Evolutionary conservation across 2,888 invertebrate genomes (phyloP).

Genomic region (Drosophila kambysellisi): DNA sequence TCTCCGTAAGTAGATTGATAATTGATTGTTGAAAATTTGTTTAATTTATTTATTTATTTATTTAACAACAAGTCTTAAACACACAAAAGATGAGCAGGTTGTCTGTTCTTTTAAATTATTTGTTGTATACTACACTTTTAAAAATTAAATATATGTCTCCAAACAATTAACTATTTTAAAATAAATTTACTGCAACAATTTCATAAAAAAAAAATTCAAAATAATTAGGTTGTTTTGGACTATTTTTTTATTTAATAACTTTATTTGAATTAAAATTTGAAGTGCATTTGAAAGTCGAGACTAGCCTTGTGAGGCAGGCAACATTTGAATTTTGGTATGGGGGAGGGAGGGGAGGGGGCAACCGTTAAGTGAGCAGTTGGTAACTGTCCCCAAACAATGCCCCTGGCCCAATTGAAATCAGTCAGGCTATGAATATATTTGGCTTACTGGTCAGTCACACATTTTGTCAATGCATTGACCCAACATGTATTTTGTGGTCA

Average conservation of each 20-base stretch:
- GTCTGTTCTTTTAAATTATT: neutral
- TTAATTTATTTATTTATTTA: no score
- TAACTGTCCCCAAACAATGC: constrained; percentile 11
- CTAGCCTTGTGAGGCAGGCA: neutral
- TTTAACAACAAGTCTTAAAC: neutral
- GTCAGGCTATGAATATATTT: constrained; percentile 75
- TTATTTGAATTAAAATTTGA: neutral
- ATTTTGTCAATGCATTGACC: constrained; percentile 74
- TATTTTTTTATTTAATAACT: no score
- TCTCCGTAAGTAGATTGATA: neutral
- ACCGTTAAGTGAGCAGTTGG: constrained; percentile 59
- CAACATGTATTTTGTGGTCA: constrained; percentile 76
- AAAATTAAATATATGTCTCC: neutral
- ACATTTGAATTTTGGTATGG: constrained; percentile 72
- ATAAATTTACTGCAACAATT: no score
- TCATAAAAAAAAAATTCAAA: no score
- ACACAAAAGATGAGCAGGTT: neutral
- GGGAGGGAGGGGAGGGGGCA: constrained; percentile 38
- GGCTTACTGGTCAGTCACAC: constrained; percentile 41
- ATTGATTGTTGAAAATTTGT: no score
- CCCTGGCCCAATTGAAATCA: constrained; percentile 48
- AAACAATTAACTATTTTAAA: neutral
- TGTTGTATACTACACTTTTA: neutral
- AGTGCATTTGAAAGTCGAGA: constrained; percentile 7
- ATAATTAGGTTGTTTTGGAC: no score